Percentiles rank a stretch among this genome's conserved stretches.
phyloP scores from a whole-genome alignment of 2,888 invertebrate genomes.

The Drosophila colorata region DNA sequence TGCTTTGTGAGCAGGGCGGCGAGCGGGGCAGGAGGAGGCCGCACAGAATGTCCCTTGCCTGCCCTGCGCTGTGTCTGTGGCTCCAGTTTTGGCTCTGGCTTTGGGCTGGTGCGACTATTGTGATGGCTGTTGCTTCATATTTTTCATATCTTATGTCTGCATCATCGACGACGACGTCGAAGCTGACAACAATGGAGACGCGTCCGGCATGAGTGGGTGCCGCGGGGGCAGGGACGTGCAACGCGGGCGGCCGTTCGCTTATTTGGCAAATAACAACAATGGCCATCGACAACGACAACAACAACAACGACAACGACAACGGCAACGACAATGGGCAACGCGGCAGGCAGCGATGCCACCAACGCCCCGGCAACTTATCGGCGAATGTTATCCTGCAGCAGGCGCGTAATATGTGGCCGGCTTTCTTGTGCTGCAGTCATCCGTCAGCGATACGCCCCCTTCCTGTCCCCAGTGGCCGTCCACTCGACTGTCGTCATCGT shows the following conservation, averaged over 20 bases:
- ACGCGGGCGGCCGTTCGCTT: constrained; percentile 50
- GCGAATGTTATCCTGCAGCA: constrained; percentile 56
- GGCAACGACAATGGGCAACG: no score
- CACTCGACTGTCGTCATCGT: constrained; percentile 14
- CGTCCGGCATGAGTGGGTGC: constrained; percentile 4
- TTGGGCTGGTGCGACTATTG: constrained; percentile 58
- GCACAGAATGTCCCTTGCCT: constrained; percentile 56
- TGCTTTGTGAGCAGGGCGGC: constrained; percentile 34
- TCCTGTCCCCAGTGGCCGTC: background rate
- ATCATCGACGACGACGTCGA: constrained; percentile 63
- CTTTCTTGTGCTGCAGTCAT: constrained; percentile 16
- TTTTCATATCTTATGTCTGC: constrained; percentile 80
- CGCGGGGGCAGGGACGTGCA: constrained; percentile 3
- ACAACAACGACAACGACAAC: no score
- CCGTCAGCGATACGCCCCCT: constrained; percentile 10
- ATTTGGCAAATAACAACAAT: constrained; percentile 78
- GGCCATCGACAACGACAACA: constrained; percentile 55
- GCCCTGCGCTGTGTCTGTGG: constrained; percentile 38
- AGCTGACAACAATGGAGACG: constrained; percentile 67
- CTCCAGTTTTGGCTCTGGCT: background rate
- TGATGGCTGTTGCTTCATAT: constrained; percentile 77
- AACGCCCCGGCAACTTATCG: constrained; percentile 45
- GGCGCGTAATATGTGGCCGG: constrained; percentile 27
- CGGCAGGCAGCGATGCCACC: constrained; percentile 9
- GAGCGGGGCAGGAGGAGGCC: constrained; percentile 1